Evolutionary conservation across 2,797 vertebrate genomes (phyloP).

Genomic region (Otus scops): DNA sequence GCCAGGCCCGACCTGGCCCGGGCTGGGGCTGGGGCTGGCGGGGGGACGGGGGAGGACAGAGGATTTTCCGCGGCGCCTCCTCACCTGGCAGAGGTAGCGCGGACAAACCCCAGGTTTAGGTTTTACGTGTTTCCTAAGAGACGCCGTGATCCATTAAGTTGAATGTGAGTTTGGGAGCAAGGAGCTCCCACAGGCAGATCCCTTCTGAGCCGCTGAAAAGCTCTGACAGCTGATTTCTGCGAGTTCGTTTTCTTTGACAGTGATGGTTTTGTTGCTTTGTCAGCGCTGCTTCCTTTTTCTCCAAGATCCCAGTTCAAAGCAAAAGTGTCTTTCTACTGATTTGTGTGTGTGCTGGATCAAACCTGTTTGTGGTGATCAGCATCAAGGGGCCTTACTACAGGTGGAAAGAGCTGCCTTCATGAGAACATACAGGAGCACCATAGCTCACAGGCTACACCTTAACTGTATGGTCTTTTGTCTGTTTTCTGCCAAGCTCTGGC

Average conservation of each 20-base stretch:
- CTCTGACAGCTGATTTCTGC: not conserved
- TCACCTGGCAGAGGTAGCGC: not conserved
- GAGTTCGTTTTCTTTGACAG: not conserved
- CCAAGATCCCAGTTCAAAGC: not conserved
- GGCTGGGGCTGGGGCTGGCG: not conserved
- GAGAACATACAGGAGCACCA: not conserved
- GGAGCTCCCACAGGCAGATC: not conserved
- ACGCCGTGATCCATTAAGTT: accelerated
- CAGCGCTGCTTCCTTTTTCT: accelerated
- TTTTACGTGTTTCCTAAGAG: accelerated
- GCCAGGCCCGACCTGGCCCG: not conserved
- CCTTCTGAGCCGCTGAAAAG: not conserved
- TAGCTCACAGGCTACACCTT: not conserved
- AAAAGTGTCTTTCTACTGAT: not conserved
- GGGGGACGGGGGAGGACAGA: accelerated
- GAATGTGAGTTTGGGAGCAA: not conserved
- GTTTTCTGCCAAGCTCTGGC: not conserved
- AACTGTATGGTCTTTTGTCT: not conserved
- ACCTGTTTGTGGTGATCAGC: not conserved
- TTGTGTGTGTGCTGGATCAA: not conserved
- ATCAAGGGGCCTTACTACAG: not conserved
- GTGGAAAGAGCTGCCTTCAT: not conserved
- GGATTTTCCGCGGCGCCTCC: accelerated
- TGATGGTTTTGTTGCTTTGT: not conserved
- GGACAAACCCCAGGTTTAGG: accelerated